Evolutionary conservation across 2,113 vertebrate genomes (phyloP), one percentile per base, ranked within the genome.

Genomic region (Oncorhynchus gorbuscha): DNA sequence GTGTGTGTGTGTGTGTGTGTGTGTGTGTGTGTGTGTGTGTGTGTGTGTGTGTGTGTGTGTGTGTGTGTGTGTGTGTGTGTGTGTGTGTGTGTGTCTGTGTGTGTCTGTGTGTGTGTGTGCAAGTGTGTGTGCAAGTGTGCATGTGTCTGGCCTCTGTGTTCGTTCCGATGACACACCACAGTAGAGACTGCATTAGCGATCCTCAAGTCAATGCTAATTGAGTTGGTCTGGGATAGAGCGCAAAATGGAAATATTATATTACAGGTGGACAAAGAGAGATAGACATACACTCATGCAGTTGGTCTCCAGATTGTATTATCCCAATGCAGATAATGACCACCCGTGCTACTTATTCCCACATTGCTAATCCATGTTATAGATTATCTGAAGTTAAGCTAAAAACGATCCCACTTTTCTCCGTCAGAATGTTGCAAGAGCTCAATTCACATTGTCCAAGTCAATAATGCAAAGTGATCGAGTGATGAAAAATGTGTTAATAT

Each of bases 181-280:
- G 74, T 51, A 67, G 35, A 79, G 71, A 74, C 67, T 73, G 71
- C 66, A 78, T 75, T 72, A 83, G 24, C 74, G 7, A 35, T 24
- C 26, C 65, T 70, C 32, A 76, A 71, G 74, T 79, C 74, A 64
- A 76, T 78, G 73, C 32, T 66, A 59, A 76, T 75, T 78, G 69
- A 69, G 45, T 80, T 78, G 45, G 68, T 67, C 62, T 73, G 65
- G 58, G 66, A 58, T 14, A 76, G 51, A 59, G 55, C 78, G 61
- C 80, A 76, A 82, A 73, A 73, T 58, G 73, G 73, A 79, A 79
- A 79, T 82, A 79, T 82, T 82, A 58, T 79, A 70, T 82, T 82
- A 76, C 77, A 76, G 64, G n/a, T 16, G 9, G 39, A 45, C 39
- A 45, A 2, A 35, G 9, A 11, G 39, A 45, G 9, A 39, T 39